Conservation (phyloP, 2,113 vertebrate species). For the Nibea albiflora region DNA sequence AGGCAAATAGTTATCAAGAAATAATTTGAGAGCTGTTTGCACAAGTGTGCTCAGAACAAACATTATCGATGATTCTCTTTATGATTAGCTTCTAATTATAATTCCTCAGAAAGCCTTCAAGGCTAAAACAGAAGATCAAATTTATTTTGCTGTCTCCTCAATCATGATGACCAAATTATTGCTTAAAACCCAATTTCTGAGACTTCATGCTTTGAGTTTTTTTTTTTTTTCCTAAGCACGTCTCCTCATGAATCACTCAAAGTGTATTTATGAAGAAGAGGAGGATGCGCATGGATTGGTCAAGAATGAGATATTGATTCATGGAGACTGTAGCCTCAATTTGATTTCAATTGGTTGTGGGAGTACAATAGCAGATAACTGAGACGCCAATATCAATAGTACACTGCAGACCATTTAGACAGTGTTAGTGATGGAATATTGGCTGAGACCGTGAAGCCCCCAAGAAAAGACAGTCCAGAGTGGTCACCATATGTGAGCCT, state of each 20-base stretch:
- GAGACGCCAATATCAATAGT: slow-evolving; percentile 53
- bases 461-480: neutral
- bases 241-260: slow-evolving; percentile 61
- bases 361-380: slow-evolving; percentile 56
- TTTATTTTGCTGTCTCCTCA: neutral
- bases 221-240: neutral
- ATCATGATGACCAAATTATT: slow-evolving; percentile 33
- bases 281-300: slow-evolving; percentile 38
- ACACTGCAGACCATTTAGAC: slow-evolving; percentile 33
- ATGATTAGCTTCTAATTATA: neutral
- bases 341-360: slow-evolving; percentile 66
- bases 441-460: neutral
- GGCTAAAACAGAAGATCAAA: slow-evolving; percentile 4
- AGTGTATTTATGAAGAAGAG: slow-evolving; percentile 49
- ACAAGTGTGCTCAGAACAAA: neutral
- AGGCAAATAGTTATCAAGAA: slow-evolving; percentile 10
- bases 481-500: neutral
- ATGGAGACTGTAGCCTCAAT: slow-evolving; percentile 55
- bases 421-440: slow-evolving; percentile 10
- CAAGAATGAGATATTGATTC: slow-evolving; percentile 68
- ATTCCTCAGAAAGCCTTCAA: neutral
- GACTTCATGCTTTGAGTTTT: slow-evolving; percentile 12
- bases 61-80: neutral
- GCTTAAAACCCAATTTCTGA: slow-evolving; percentile 8
- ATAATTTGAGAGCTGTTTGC: slow-evolving; percentile 24